These are phyloP conservation scores for Odobenus rosmarus DNA, from an alignment of 2,113 vertebrate species.

Conservation along the genomic window DNA sequence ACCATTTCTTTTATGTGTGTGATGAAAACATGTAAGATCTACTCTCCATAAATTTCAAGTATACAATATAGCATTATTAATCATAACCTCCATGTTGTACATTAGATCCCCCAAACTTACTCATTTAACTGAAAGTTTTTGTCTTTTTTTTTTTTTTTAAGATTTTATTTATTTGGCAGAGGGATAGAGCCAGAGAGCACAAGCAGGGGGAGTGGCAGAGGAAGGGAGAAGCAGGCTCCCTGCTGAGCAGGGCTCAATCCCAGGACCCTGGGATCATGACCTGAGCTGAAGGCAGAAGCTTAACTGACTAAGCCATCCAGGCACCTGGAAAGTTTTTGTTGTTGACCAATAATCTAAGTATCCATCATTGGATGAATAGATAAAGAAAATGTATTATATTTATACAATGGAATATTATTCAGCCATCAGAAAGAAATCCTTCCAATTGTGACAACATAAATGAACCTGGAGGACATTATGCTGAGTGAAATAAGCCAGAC, in stretches of 20 bases:
- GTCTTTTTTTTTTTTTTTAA: neutral
- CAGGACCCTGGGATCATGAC: neutral
- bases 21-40: neutral
- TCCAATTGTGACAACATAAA: neutral
- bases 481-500: neutral
- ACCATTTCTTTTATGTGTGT: neutral
- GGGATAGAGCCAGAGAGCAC: neutral
- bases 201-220: neutral
- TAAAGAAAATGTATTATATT: neutral
- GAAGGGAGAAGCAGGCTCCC: neutral
- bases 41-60: neutral
- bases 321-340: neutral
- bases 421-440: neutral
- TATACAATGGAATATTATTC: slow-evolving; percentile 21
- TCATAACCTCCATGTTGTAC: neutral
- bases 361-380: neutral
- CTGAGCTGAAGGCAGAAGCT: neutral
- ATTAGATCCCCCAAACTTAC: neutral
- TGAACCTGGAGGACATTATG: neutral
- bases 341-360: neutral
- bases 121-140: neutral
- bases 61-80: neutral
- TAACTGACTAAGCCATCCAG: neutral
- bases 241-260: neutral
- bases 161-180: neutral